These are phyloP conservation scores for Epirrhoe alternata DNA, from an alignment of 2,888 invertebrate genomes.

Conservation along the genomic window DNA sequence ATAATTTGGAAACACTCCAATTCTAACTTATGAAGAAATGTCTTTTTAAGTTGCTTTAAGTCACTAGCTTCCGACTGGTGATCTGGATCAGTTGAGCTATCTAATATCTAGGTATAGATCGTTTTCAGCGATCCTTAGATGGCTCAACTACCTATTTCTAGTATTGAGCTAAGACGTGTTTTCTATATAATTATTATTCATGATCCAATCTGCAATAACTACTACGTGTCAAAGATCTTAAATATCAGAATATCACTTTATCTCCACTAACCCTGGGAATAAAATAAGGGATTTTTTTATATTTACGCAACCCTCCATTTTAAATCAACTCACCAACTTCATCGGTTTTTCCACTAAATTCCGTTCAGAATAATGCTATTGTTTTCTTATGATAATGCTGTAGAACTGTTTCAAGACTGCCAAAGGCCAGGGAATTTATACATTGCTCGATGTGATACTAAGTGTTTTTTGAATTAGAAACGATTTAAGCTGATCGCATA, in stretches of 20 bases:
- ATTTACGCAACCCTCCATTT: background rate
- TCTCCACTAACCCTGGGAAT: background rate
- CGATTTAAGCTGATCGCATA: too few relatives aligned
- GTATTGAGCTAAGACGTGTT: too few relatives aligned
- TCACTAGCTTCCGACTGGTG: too few relatives aligned
- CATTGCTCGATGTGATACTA: conserved; percentile 13
- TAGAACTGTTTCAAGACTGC: conserved; percentile 20
- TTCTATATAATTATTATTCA: too few relatives aligned
- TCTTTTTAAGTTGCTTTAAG: conserved; percentile 42
- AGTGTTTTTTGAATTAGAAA: conserved; percentile 7
- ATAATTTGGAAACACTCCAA: conserved; percentile 47
- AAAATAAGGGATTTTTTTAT: background rate
- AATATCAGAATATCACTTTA: too few relatives aligned
- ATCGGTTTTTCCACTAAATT: conserved; percentile 16
- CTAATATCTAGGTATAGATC: background rate
- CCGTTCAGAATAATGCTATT: conserved; percentile 29
- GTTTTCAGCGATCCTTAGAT: too few relatives aligned
- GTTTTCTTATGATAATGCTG: conserved; percentile 33
- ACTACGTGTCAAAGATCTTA: too few relatives aligned
- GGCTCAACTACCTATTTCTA: too few relatives aligned
- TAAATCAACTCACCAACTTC: conserved; percentile 12
- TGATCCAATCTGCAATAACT: too few relatives aligned
- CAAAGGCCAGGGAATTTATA: conserved; percentile 30
- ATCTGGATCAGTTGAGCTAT: too few relatives aligned
- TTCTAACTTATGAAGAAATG: conserved; percentile 42